phyloP scores from a whole-genome alignment of 2,888 invertebrate species.

The Panopea generosa region DNA sequence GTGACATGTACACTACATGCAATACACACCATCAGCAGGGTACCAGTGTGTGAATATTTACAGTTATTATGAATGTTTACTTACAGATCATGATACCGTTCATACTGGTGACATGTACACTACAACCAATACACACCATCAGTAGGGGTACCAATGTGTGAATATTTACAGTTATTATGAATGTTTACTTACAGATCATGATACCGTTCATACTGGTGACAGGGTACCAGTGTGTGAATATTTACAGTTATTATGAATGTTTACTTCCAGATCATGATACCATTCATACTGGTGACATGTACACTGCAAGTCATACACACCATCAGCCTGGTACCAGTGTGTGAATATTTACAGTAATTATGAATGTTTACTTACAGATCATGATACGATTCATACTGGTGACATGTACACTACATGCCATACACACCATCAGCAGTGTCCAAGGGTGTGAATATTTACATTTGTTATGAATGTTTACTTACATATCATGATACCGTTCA shows the following conservation, averaged over 20 bases:
- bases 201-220: no score
- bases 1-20: no score
- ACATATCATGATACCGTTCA: slow-evolving; percentile 87
- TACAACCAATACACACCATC: slow-evolving; percentile 81
- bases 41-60: no score
- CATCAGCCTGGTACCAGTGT: no score
- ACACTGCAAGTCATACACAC: slow-evolving; percentile 62
- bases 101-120: slow-evolving; percentile 83
- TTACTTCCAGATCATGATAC: slow-evolving; percentile 87
- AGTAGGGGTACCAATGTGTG: slow-evolving; percentile 80
- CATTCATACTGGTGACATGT: slow-evolving; percentile 85
- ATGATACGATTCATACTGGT: slow-evolving; percentile 86
- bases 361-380: slow-evolving; percentile 86
- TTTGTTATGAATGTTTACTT: slow-evolving; percentile 53
- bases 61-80: no score
- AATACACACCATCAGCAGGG: no score
- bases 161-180: no score
- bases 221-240: no score
- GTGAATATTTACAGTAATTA: no score
- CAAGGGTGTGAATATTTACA: no score
- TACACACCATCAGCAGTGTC: slow-evolving; percentile 80
- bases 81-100: slow-evolving; percentile 88
- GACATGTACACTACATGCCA: slow-evolving; percentile 82
- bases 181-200: slow-evolving; percentile 91
- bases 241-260: no score